phyloP scores from a whole-genome alignment of 2,888 invertebrate genomes.

The Eutolmus rufibarbis region DNA sequence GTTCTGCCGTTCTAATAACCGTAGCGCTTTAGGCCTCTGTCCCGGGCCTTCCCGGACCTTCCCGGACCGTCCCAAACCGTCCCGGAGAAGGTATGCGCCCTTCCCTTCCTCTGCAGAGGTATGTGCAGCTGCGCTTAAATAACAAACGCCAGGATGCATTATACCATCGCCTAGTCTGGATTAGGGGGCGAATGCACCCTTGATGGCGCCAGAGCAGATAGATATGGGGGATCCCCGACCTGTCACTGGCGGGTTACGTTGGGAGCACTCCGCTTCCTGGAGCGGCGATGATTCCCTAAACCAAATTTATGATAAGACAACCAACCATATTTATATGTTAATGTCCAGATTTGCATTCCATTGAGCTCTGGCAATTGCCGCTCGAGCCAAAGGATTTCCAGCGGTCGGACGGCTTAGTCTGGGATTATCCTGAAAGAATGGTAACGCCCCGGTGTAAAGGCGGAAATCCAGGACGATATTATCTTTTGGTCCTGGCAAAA shows the following conservation, averaged over 20 bases:
- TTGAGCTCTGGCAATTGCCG: neutral
- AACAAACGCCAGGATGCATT: neutral
- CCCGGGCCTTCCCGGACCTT: neutral
- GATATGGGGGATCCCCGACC: neutral
- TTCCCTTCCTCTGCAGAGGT: neutral
- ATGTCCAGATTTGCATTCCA: conserved; percentile 12
- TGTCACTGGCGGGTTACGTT: conserved; percentile 6
- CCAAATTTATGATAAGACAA: conserved; percentile 25
- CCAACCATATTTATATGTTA: conserved; percentile 31
- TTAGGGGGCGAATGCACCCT: neutral
- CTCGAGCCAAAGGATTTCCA: conserved; percentile 1
- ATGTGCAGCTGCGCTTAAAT: neutral
- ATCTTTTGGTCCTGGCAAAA: neutral
- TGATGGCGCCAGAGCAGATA: neutral
- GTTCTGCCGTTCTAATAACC: neutral
- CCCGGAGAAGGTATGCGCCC: neutral
- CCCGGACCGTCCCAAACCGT: neutral
- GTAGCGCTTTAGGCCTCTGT: neutral
- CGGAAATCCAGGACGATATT: neutral
- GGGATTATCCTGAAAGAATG: neutral
- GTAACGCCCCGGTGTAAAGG: neutral
- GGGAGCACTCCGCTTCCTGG: neutral
- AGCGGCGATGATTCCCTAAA: neutral
- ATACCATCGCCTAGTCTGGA: neutral
- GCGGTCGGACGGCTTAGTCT: neutral